Evolutionary conservation across 1,140 invertebrate genomes (phyloP).

Genomic region (Berghia stephanieae): DNA sequence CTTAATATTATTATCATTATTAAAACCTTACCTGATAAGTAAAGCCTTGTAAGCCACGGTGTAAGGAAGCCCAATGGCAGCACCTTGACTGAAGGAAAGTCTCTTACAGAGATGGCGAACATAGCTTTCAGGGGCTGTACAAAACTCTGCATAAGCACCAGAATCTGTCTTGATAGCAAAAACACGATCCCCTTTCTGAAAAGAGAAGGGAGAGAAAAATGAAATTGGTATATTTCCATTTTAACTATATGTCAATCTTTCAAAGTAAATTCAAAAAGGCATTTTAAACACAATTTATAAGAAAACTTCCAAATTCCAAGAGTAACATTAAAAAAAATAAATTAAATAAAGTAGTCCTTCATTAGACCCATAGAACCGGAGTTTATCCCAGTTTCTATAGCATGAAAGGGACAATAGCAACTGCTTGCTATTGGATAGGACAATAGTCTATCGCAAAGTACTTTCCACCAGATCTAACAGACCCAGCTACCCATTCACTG

Average conservation of each 20-base stretch:
- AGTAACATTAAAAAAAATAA: too few relatives aligned
- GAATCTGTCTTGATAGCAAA: conserved; percentile 58
- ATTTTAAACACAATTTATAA: not conserved
- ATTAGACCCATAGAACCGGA: too few relatives aligned
- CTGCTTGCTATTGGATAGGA: too few relatives aligned
- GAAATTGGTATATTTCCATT: too few relatives aligned
- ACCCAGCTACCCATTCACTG: too few relatives aligned
- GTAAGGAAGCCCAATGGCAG: conserved; percentile 72
- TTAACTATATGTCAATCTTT: too few relatives aligned
- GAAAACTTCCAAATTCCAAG: not conserved
- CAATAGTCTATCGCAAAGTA: too few relatives aligned
- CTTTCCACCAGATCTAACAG: too few relatives aligned
- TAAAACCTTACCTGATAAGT: conserved; percentile 64
- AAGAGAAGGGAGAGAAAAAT: conserved; percentile 33
- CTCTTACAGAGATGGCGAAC: conserved; percentile 56
- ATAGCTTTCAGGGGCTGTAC: conserved; percentile 52
- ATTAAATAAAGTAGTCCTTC: too few relatives aligned
- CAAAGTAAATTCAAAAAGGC: not conserved
- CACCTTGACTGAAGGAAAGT: conserved; percentile 71
- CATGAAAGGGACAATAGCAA: too few relatives aligned
- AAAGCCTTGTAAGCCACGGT: conserved; percentile 72
- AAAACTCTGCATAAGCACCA: conserved; percentile 71
- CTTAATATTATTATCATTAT: not conserved
- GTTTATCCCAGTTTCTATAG: too few relatives aligned
- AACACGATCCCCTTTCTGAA: conserved; percentile 71